phyloP scores from a whole-genome alignment of 2,797 vertebrate species.

The Ctenochaetus hawaiiensis region DNA sequence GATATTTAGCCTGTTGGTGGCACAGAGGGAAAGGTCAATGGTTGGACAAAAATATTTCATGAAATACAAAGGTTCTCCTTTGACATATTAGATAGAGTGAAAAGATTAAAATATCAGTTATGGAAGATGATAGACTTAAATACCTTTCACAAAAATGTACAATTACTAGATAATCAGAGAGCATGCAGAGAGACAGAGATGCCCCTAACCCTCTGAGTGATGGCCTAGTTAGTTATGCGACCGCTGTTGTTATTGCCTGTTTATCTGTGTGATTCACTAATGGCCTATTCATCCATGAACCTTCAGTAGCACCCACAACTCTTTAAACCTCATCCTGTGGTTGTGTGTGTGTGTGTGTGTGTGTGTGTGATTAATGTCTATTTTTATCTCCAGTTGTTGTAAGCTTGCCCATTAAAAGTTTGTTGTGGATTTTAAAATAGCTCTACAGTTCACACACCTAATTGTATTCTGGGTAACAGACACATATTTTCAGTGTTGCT shows the following conservation, averaged over 20 bases:
- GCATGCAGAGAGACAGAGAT: constrained; percentile 1
- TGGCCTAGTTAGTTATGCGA: constrained; percentile 61
- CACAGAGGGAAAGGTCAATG: neutral
- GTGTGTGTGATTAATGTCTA: constrained; percentile 32
- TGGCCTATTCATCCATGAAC: constrained; percentile 61
- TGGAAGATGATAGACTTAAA: neutral
- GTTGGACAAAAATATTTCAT: neutral
- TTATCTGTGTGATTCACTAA: constrained; percentile 62
- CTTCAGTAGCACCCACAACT: constrained; percentile 32
- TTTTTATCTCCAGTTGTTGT: constrained; percentile 55
- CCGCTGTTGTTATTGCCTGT: constrained; percentile 51
- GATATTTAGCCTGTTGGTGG: neutral
- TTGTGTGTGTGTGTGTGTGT: neutral
- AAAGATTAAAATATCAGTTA: too few relatives aligned
- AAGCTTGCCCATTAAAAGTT: constrained; percentile 54
- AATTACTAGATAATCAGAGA: neutral
- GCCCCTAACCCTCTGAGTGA: constrained; percentile 56
- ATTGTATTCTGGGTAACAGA: neutral
- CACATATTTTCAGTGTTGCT: neutral
- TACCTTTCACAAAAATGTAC: neutral
- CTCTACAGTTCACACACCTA: constrained; percentile 16
- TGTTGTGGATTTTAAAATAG: constrained; percentile 61
- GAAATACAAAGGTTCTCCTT: too few relatives aligned
- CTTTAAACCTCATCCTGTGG: constrained; percentile 21
- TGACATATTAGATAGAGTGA: too few relatives aligned